phyloP scores from a whole-genome alignment of 2,113 vertebrate genomes.

The Neofelis nebulosa region DNA sequence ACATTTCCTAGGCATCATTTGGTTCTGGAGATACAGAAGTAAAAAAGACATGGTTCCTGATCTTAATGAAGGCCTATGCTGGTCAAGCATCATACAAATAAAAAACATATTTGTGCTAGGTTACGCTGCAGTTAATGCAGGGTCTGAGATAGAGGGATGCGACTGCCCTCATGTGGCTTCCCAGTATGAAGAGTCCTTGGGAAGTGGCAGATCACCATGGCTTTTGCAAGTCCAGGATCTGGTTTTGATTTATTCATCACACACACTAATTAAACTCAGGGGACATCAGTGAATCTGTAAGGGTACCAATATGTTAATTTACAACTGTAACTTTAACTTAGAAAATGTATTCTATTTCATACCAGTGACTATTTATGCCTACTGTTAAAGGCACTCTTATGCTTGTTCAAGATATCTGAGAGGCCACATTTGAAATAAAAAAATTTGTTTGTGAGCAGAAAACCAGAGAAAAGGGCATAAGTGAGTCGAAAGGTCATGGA shows the following conservation, averaged over 20 bases:
- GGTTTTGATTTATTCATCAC: background rate
- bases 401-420: background rate
- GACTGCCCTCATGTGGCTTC: background rate
- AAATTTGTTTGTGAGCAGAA: background rate
- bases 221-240: constrained; percentile 10
- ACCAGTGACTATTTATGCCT: background rate
- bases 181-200: background rate
- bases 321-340: constrained; percentile 11
- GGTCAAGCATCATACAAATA: background rate
- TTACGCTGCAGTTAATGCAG: background rate
- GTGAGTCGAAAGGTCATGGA: background rate
- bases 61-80: background rate
- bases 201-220: background rate
- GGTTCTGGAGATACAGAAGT: background rate
- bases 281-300: background rate
- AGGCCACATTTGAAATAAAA: constrained; percentile 41
- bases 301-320: background rate
- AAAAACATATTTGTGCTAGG: background rate
- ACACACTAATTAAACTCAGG: background rate
- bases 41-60: background rate
- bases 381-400: background rate
- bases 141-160: background rate
- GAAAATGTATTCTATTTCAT: background rate
- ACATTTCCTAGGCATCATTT: background rate
- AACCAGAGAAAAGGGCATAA: background rate